Evolutionary conservation across 1,140 invertebrate species (phyloP), one percentile per base, ranked within the genome.

Genomic region (Drosophila micromelanica): DNA sequence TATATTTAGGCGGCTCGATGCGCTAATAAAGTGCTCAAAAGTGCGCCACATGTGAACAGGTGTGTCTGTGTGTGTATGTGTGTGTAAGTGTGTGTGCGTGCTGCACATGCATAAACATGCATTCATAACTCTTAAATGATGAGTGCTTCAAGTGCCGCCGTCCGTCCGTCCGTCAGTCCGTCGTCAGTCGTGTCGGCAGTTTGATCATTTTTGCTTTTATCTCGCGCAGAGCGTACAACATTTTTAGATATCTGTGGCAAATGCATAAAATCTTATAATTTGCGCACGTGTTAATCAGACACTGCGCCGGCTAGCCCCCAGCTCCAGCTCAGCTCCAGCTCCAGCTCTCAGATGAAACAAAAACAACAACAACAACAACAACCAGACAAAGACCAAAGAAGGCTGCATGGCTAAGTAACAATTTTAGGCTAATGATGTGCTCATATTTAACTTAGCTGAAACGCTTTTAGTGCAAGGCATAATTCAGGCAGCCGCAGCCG

Each of bases 201-300:
- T 80, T 51, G 75, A 48, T 42, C 55, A 82, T 87, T 86, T 86
- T 81, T 87, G 74, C 81, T 86, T 86, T 86, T 82, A 86, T 86
- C 82, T 87, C 73, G 27, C 20, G 52, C 65, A 8, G 43, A 68
- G 65, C 65, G 64, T 76, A 60, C 56, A 56, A 37, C 57, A 80
- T 84, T 64, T 64, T 72, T 72, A 63, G 78, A 85, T 86, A 89
- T 89, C 84, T 87, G 84, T 89, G 84, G 85, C 84, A 84, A 89
- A 89, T 89, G 84, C 84, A 89, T 89, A 84, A 89, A 89, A 89
- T 89, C 84, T 89, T 89, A 89, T 89, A 89, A 89, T 89, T 89
- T 89, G 84, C 84, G 84, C 84, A 89, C 84, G 84, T 89, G 84
- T 87, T 87, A 87, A 87, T 89, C 84, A 87, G 84, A 89, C 79